phyloP scores from a whole-genome alignment of 2,888 invertebrate genomes.

The Cataglyphis cursor region DNA sequence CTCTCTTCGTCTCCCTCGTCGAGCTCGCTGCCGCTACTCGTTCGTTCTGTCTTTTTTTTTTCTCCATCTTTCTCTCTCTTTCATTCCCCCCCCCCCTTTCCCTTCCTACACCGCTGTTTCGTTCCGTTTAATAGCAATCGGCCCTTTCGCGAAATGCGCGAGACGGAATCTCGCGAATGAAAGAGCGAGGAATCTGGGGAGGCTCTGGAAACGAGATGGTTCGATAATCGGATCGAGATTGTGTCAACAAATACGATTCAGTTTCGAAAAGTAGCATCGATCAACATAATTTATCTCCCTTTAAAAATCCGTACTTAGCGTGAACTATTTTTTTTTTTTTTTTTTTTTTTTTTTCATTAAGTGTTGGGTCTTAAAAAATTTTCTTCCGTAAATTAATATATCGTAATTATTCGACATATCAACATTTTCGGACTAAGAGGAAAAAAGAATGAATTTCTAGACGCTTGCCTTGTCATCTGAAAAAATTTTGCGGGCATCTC shows the following conservation, averaged over 20 bases:
- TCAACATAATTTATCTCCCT: slow-evolving; percentile 4
- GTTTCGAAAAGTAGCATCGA: slow-evolving; percentile 21
- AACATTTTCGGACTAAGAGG: background rate
- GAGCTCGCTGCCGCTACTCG: slow-evolving; percentile 49
- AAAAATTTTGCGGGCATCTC: background rate
- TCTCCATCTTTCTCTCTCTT: slow-evolving; percentile 11
- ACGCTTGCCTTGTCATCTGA: background rate
- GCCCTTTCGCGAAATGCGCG: slow-evolving; percentile 75
- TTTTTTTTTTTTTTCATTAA: no score
- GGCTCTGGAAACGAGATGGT: slow-evolving; percentile 19
- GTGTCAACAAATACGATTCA: slow-evolving; percentile 33
- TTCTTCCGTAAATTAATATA: background rate
- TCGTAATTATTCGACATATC: background rate
- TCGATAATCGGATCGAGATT: slow-evolving; percentile 29
- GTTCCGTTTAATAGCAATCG: slow-evolving; percentile 80
- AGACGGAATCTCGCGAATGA: slow-evolving; percentile 46
- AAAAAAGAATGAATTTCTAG: slow-evolving; percentile 5
- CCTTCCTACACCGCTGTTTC: slow-evolving; percentile 64
- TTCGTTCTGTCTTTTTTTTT: slow-evolving; percentile 46
- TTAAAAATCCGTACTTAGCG: background rate
- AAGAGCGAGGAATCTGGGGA: slow-evolving; percentile 27
- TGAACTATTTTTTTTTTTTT: background rate
- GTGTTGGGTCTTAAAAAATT: background rate
- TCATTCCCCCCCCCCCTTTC: slow-evolving; percentile 16
- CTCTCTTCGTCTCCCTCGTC: slow-evolving; percentile 62